phyloP scores from a whole-genome alignment of 2,113 vertebrate genomes.

The Otolemur garnettii region DNA sequence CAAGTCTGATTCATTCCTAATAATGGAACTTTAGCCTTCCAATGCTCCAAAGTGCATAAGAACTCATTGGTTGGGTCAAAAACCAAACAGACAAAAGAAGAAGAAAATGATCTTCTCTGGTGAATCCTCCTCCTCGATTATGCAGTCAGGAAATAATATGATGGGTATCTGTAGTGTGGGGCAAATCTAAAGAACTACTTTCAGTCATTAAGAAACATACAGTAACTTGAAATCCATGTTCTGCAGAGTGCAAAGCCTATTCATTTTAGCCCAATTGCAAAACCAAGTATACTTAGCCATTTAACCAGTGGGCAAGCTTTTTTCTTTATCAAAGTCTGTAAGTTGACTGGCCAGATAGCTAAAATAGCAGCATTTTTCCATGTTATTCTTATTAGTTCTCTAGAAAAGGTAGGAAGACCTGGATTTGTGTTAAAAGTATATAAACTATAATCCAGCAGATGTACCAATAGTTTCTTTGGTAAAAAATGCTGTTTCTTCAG shows the following conservation, averaged over 20 bases:
- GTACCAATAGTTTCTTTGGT: neutral
- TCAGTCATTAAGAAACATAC: neutral
- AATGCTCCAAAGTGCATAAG: neutral
- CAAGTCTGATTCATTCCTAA: constrained; percentile 47
- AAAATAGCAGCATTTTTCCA: neutral
- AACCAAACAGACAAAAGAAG: neutral
- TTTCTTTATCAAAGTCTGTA: neutral
- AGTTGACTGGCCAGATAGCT: neutral
- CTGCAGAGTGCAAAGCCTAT: neutral
- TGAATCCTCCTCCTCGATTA: neutral
- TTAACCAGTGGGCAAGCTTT: neutral
- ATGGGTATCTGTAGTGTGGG: neutral
- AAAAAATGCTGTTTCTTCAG: neutral
- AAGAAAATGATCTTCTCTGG: neutral
- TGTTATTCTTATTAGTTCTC: neutral
- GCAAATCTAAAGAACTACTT: neutral
- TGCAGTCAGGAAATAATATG: neutral
- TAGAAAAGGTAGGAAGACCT: neutral
- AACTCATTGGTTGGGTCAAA: neutral
- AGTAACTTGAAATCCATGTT: neutral
- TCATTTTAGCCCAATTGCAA: neutral
- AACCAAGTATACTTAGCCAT: neutral
- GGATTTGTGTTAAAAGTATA: neutral
- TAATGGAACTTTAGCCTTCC: neutral
- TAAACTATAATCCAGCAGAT: neutral